Evolutionary conservation across 2,888 invertebrate genomes (phyloP).

Genomic region (Anodontia alba): DNA sequence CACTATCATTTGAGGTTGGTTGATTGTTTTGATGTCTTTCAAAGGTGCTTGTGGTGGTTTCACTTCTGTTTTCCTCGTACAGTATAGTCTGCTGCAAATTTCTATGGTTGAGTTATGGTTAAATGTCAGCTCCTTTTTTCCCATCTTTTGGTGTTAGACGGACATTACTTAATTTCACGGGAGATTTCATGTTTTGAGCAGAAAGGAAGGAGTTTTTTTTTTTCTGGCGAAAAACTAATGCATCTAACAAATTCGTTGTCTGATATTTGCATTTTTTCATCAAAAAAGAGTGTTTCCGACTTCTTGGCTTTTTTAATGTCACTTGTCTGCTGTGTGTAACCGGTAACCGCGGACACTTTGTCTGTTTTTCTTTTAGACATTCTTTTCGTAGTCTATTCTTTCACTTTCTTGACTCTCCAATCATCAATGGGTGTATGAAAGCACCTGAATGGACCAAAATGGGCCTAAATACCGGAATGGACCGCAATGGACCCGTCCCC

Average conservation of each 20-base stretch:
- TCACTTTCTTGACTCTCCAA: no score
- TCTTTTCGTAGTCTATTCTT: no score
- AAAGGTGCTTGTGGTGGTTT: not conserved
- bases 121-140: constrained; percentile 8
- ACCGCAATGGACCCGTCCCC: no score
- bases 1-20: not conserved
- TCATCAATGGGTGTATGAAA: no score
- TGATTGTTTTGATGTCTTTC: not conserved
- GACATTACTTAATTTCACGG: constrained; percentile 17
- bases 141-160: constrained; percentile 22
- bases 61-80: constrained; percentile 2
- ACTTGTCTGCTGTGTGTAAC: not conserved
- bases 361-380: not conserved
- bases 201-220: constrained; percentile 9
- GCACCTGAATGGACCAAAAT: no score
- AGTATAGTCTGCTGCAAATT: constrained; percentile 11
- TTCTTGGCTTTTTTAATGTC: not conserved
- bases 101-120: not conserved
- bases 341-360: not conserved
- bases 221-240: constrained; percentile 34
- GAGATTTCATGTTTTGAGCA: constrained; percentile 19
- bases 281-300: constrained; percentile 4
- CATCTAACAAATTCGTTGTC: constrained; percentile 12
- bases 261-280: constrained; percentile 14
- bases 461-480: no score